Conservation (phyloP, 2,797 vertebrate species). For the Sebastes hubbsi region DNA sequence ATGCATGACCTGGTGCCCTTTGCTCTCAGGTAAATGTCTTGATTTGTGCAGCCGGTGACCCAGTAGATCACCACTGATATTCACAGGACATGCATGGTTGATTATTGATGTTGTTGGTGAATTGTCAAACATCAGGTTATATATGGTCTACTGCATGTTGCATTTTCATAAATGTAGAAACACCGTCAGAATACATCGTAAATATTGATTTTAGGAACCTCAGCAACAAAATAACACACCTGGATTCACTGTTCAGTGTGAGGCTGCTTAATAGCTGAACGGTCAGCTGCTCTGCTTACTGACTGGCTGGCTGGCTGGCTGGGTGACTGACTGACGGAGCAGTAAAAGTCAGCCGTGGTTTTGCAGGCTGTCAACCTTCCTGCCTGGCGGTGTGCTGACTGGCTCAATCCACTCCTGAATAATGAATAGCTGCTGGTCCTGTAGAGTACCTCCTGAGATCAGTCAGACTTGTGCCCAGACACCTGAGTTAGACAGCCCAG, state of each 20-base stretch:
- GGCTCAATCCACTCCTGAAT: conserved; percentile 51
- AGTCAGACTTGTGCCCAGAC: conserved; percentile 25
- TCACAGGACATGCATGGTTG: not conserved
- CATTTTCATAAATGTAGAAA: too few species aligned
- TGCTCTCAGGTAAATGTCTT: not conserved
- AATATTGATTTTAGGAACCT: not conserved
- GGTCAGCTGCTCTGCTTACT: conserved; percentile 7
- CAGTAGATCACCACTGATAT: not conserved
- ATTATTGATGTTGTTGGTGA: not conserved
- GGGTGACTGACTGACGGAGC: conserved; percentile 5
- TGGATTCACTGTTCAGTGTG: not conserved
- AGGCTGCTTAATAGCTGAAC: not conserved
- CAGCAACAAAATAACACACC: not conserved
- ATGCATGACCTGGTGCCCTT: conserved; percentile 10
- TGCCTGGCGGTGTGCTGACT: conserved; percentile 17
- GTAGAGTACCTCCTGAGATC: conserved; percentile 37
- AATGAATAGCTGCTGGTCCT: conserved; percentile 48
- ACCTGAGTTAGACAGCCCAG: conserved; percentile 19
- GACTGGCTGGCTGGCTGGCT: not conserved
- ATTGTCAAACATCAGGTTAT: not conserved
- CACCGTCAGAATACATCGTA: not conserved
- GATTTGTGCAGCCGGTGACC: not conserved
- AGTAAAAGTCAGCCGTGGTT: conserved; percentile 24
- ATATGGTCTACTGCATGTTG: not conserved
- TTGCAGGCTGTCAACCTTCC: conserved; percentile 8